These are phyloP conservation scores for Agelas oroides DNA, from an alignment of 37 sponge, comb jelly and placozoan species.

Conservation along the genomic window DNA sequence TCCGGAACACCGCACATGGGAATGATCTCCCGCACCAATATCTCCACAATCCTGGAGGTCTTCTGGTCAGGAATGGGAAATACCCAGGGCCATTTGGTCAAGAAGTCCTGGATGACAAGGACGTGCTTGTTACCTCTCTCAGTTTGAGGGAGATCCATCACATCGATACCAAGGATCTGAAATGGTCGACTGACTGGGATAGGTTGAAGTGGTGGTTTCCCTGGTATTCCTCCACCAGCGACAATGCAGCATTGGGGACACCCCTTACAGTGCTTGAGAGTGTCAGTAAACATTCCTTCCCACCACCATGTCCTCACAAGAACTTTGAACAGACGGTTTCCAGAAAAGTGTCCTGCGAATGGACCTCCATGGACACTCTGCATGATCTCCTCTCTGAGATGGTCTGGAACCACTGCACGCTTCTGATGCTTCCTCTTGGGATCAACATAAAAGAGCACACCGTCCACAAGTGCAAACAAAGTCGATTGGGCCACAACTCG, in stretches of 20 bases:
- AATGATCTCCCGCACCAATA: too few species aligned
- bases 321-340: slow-evolving; percentile 3
- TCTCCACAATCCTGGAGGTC: too few species aligned
- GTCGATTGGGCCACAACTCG: background rate
- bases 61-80: slow-evolving; percentile 53
- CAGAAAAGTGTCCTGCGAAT: slow-evolving; percentile 56
- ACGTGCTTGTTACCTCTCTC: slow-evolving; percentile 34
- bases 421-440: background rate
- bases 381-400: background rate
- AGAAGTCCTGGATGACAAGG: slow-evolving; percentile 51
- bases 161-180: slow-evolving; percentile 42
- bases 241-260: slow-evolving; percentile 44
- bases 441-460: background rate
- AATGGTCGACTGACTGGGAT: slow-evolving; percentile 39
- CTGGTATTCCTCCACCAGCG: background rate
- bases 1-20: too few species aligned
- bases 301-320: too few species aligned
- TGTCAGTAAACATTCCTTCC: slow-evolving; percentile 50
- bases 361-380: slow-evolving; percentile 21
- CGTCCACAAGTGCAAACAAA: background rate
- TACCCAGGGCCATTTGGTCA: slow-evolving; percentile 54
- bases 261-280: background rate
- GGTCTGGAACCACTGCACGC: background rate
- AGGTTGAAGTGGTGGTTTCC: slow-evolving; percentile 39
- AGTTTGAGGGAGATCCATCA: slow-evolving; percentile 50